Conservation (phyloP, 2,797 vertebrate species). For the Pseudopleuronectes americanus region DNA sequence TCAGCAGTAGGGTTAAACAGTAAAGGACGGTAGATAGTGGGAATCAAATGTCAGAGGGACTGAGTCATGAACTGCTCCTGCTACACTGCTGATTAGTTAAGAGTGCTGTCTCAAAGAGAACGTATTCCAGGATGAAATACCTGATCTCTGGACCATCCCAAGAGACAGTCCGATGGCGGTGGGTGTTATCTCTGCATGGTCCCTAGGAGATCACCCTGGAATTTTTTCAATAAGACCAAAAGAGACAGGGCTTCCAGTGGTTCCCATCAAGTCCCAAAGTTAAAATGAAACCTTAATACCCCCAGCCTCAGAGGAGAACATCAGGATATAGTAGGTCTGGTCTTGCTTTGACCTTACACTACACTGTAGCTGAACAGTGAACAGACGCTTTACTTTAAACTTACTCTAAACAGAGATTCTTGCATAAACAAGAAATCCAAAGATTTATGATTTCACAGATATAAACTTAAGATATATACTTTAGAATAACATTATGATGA, state of each 20-base stretch:
- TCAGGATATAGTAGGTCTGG: slow-evolving; percentile 8
- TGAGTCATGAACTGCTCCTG: slow-evolving; percentile 15
- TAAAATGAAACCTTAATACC: slow-evolving; percentile 70
- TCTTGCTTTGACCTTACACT: slow-evolving; percentile 5
- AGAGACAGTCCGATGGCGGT: slow-evolving; percentile 18
- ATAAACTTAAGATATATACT: background rate
- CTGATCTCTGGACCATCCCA: slow-evolving; percentile 34
- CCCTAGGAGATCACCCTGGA: slow-evolving; percentile 58
- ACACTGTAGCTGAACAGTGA: background rate
- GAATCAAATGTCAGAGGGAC: slow-evolving; percentile 29
- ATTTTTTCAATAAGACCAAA: slow-evolving; percentile 71
- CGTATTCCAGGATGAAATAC: slow-evolving; percentile 45
- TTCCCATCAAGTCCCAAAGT: slow-evolving; percentile 41
- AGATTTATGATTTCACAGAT: background rate
- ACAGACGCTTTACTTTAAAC: background rate
- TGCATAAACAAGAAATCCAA: background rate
- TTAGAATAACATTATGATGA: background rate
- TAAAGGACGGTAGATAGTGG: background rate
- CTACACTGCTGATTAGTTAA: slow-evolving; percentile 20
- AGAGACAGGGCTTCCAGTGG: slow-evolving; percentile 38
- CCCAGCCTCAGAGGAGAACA: slow-evolving; percentile 39
- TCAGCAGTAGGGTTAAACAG: slow-evolving; percentile 19
- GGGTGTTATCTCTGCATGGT: slow-evolving; percentile 43
- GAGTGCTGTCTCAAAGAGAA: slow-evolving; percentile 13
- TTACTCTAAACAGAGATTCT: background rate